Evolutionary conservation across 1,140 invertebrate species (phyloP), one percentile per base, ranked within the genome.

Genomic region (Araneus ventricosus): DNA sequence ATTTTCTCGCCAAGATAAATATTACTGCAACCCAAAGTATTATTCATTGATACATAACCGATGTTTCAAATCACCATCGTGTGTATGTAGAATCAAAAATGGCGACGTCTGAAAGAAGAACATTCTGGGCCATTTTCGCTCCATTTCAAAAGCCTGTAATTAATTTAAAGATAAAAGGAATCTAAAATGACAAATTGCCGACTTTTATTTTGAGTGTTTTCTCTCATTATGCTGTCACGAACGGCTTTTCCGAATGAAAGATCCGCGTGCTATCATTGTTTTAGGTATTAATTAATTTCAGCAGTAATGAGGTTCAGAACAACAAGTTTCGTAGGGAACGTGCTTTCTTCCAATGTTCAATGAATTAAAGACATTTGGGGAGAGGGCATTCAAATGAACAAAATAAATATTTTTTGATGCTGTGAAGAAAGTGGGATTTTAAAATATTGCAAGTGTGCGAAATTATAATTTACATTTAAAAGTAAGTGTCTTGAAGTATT

Each of bases 131-230:
- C 41, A 37, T 34, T 52, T 45, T 45, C 27, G 27, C 57, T 20
- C 30, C 30, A 61, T 87, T 87, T 87, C 52, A 37, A 87, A 87
- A 87, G 85, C 57, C 34, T 37, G 85, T 61, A 87, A 87, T 87
- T 87, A 87, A 87, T 87, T 87, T 61, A 61, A 24, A 34, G 57
- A 61, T 59, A 61, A 61, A 87, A 61, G 85, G 85, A 61, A 61
- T 87, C 57, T 34, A 61, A 59, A 87, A 45, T 87, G 85, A 87
- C 85, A 87, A 87, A 87, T 87, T 87, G 57, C 57, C 85, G 85
- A 34, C 37, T 87, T 87, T 87, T 87, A 87, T 87, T 59, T 87
- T 61, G 85, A 61, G 37, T 87, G n/a, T 17, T 87, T 61, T 57
- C 57, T 37, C 52, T 61, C 59, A 87, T 87, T 87, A 87, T 61